Evolutionary conservation across 2,888 invertebrate genomes (phyloP).

Genomic region (Leucophora obtusa): DNA sequence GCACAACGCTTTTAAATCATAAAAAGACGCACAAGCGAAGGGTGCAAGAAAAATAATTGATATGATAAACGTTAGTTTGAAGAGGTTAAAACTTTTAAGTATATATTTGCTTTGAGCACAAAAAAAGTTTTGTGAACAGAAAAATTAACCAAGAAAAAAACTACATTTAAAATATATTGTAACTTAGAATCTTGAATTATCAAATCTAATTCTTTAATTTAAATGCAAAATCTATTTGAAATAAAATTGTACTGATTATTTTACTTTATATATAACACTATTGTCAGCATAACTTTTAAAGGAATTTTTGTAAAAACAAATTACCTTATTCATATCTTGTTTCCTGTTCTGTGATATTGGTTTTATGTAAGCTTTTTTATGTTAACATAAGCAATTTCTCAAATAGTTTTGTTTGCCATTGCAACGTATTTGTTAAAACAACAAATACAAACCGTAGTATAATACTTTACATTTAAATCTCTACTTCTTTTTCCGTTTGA

Average conservation of each 20-base stretch:
- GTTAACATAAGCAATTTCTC: constrained; percentile 36
- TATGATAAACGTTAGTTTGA: constrained; percentile 60
- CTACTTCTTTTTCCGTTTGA: background rate
- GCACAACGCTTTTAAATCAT: background rate
- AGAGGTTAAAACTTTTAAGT: constrained; percentile 54
- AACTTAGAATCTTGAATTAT: background rate
- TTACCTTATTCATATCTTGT: background rate
- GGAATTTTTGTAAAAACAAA: background rate
- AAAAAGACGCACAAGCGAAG: background rate
- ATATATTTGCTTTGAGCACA: constrained; percentile 49
- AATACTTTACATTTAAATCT: constrained; percentile 11
- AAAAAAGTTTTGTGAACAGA: constrained; percentile 33
- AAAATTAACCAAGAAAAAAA: constrained; percentile 37
- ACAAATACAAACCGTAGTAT: background rate
- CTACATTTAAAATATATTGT: constrained; percentile 1
- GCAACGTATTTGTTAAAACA: background rate
- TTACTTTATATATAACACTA: background rate
- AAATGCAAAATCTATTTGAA: constrained; percentile 30
- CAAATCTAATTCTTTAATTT: constrained; percentile 35
- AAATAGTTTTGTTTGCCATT: constrained; percentile 16
- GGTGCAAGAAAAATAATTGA: constrained; percentile 31
- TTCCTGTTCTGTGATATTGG: background rate
- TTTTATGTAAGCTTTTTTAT: constrained; percentile 8
- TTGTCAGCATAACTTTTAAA: background rate
- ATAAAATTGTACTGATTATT: background rate